These are phyloP conservation scores for Drosophila nasuta DNA, from an alignment of 1,140 invertebrate genomes.

Conservation along the genomic window DNA sequence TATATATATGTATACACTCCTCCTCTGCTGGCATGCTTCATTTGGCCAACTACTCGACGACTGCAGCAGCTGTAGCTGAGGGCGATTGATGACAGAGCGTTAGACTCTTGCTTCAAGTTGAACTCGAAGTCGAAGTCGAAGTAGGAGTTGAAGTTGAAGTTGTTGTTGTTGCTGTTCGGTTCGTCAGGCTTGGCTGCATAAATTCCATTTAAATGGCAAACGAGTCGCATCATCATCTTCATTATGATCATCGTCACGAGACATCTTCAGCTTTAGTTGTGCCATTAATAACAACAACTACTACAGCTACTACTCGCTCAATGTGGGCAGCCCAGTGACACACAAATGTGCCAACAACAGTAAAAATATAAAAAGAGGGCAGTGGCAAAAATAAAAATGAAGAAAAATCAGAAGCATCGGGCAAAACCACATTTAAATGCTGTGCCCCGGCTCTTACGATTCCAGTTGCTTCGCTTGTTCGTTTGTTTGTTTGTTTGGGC, in stretches of 20 bases:
- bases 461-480: slow-evolving; percentile 22
- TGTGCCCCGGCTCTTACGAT: slow-evolving; percentile 29
- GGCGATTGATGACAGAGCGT: slow-evolving; percentile 67
- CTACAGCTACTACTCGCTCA: slow-evolving; percentile 53
- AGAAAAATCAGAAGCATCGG: slow-evolving; percentile 40
- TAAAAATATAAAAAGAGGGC: slow-evolving; percentile 18
- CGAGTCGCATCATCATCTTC: slow-evolving; percentile 35
- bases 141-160: too few species aligned
- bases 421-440: slow-evolving; percentile 73
- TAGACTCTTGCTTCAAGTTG: slow-evolving; percentile 34
- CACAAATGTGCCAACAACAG: slow-evolving; percentile 61
- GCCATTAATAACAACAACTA: slow-evolving; percentile 72
- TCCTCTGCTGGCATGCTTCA: slow-evolving; percentile 58
- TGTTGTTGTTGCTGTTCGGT: slow-evolving; percentile 21
- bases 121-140: slow-evolving; percentile 2
- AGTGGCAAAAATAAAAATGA: slow-evolving; percentile 21
- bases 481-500: slow-evolving; percentile 15
- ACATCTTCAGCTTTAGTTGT: slow-evolving; percentile 62
- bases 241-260: slow-evolving; percentile 43
- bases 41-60: slow-evolving; percentile 55
- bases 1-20: background rate
- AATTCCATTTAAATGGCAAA: slow-evolving; percentile 81
- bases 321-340: slow-evolving; percentile 79
- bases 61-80: slow-evolving; percentile 14
- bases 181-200: slow-evolving; percentile 68